Evolutionary conservation across 2,888 invertebrate species (phyloP).

Genomic region (Dendrolimus houi): DNA sequence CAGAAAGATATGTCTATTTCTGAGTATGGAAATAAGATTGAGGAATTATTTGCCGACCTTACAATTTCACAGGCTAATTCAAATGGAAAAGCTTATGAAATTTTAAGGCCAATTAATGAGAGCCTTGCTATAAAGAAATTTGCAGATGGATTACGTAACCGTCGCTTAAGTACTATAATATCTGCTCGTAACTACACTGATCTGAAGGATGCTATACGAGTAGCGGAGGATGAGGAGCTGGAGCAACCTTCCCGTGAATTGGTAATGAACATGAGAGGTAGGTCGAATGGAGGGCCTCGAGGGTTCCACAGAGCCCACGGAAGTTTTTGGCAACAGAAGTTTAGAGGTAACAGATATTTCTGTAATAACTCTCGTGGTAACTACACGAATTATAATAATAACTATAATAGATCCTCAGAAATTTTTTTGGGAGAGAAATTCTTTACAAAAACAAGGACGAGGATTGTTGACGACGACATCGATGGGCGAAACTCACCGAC

Average conservation of each 20-base stretch:
- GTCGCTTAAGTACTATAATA: conserved; percentile 9
- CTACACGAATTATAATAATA: too few species aligned
- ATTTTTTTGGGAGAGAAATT: too few species aligned
- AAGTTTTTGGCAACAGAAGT: neutral
- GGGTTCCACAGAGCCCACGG: neutral
- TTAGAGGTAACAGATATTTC: neutral
- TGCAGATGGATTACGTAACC: conserved; percentile 10
- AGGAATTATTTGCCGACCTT: conserved; percentile 13
- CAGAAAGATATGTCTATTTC: conserved; percentile 1
- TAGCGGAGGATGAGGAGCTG: conserved; percentile 1
- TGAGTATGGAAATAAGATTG: neutral
- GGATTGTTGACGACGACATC: too few species aligned
- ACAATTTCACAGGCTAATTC: conserved; percentile 15
- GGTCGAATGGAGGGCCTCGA: too few species aligned
- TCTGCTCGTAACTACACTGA: conserved; percentile 1
- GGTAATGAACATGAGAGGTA: too few species aligned
- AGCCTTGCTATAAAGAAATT: conserved; percentile 14
- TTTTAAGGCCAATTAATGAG: conserved; percentile 13
- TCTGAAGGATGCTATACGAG: conserved; percentile 4
- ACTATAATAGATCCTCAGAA: too few species aligned
- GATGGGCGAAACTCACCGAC: too few species aligned
- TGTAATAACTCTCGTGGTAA: too few species aligned
- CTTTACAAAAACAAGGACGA: too few species aligned
- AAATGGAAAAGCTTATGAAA: conserved; percentile 5
- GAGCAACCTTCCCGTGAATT: too few species aligned